A percentile compares a stretch with the other conserved stretches of the same genome.
phyloP scores from a whole-genome alignment of 2,888 invertebrate genomes.

The Eucera pruinosa region DNA sequence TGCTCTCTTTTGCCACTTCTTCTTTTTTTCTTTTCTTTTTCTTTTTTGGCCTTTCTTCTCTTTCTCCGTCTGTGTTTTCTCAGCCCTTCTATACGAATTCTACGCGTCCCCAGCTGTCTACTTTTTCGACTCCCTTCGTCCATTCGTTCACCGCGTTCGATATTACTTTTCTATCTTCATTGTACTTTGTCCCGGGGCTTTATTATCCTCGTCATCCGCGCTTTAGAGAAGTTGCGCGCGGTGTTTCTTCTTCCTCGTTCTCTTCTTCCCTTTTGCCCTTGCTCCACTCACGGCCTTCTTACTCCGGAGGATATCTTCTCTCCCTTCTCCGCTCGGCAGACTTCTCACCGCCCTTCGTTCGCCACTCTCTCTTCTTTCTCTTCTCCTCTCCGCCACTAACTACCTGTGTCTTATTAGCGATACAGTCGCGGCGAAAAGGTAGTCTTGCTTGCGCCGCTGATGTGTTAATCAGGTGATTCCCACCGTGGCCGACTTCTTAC shows the following conservation, averaged over 20 bases:
- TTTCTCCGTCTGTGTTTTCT: not conserved
- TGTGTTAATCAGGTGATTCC: conserved; percentile 77
- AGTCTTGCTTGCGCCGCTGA: conserved; percentile 74
- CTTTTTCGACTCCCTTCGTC: conserved; percentile 15
- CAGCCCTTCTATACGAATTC: not conserved
- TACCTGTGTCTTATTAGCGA: conserved; percentile 84
- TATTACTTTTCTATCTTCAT: conserved; percentile 51
- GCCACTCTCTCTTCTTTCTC: conserved; percentile 32
- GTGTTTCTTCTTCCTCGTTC: not conserved
- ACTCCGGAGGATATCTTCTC: conserved; percentile 7
- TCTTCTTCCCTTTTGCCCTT: not conserved
- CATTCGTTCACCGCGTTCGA: conserved; percentile 40
- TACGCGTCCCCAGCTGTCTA: not conserved
- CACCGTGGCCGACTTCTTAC: conserved; percentile 30
- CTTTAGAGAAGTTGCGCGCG: conserved; percentile 1
- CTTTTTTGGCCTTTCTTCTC: conserved; percentile 7
- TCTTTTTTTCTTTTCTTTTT: not conserved
- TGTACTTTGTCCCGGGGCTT: conserved; percentile 26
- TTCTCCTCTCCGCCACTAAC: conserved; percentile 74
- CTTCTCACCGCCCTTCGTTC: conserved; percentile 29
- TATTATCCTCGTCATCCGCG: conserved; percentile 47
- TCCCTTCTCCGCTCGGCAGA: not conserved
- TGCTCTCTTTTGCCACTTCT: conserved; percentile 21
- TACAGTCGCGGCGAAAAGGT: conserved; percentile 83
- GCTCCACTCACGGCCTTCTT: conserved; percentile 41